Evolutionary conservation across 2,797 vertebrate genomes (phyloP), one percentile per base, ranked within the genome.

Genomic region (Meriones psammophilus): DNA sequence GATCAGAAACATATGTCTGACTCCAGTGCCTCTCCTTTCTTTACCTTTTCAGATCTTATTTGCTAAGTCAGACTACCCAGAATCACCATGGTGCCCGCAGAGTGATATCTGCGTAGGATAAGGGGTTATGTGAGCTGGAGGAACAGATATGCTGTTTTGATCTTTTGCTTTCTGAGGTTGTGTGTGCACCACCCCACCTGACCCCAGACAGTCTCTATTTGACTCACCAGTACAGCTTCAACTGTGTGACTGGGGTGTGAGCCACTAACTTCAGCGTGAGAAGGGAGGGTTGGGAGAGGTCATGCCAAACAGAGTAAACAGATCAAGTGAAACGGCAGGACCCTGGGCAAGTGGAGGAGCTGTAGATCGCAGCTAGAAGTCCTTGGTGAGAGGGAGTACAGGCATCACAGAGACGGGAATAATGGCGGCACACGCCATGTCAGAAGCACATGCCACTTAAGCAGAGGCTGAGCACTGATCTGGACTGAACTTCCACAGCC

Each of bases 31-130:
- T 83, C 62, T 92, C 84, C 66, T 94, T 88, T 78, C 77, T 94
- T 96, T 94, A 73, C 42, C 76, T 90, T 96, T 88, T 62, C 60
- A 88, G 77, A 73, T 93, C 24, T 0, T 88, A 56, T 93, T 97
- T 96, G 66, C 68, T 76, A 54, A 88, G 33, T 26, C 85, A 24
- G 2, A 18, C 26, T 56, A 60, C 46, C 74, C 74, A 71, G 24
- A 91, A 78, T 64, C 85, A 81, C 28, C 6, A 1, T 58, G 39
- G 13, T 96, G 50, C 73, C 50, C 94, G 39, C 68, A 69, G 64
- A 93, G 73, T 85, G 60, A 46, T 78, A 15, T 73, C 78, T 92
- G 73, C 18, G 13, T 60, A 85, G 60, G 80, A 83, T 76, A 60
- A 90, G 69, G 39, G 50, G 54, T 50, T 50, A 5, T 10, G 0